phyloP scores from a whole-genome alignment of 1,140 invertebrate species.

The Diuraphis noxia region DNA sequence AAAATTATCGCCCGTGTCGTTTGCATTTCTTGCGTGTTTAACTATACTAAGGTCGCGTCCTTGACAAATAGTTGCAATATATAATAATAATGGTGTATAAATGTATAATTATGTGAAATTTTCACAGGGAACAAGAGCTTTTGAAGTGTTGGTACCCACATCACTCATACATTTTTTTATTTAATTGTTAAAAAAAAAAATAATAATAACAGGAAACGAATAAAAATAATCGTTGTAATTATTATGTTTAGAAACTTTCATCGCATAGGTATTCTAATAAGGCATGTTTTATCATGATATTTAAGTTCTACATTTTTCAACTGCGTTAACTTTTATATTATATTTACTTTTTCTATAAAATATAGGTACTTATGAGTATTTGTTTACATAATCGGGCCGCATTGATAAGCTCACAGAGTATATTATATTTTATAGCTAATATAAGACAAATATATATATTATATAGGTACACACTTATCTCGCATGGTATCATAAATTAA shows the following conservation, averaged over 20 bases:
- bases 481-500: not conserved
- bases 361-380: not conserved
- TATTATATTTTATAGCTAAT: not conserved
- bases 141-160: not conserved
- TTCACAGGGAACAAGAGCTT: not conserved
- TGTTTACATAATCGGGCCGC: not conserved
- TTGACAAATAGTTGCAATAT: constrained; percentile 15
- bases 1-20: not conserved
- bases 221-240: not conserved
- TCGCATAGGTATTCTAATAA: too few relatives aligned
- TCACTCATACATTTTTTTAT: not conserved
- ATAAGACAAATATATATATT: too few relatives aligned
- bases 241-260: not conserved
- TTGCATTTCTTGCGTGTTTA: constrained; percentile 8
- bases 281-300: too few relatives aligned
- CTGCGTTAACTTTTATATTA: not conserved
- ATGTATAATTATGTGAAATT: constrained; percentile 12
- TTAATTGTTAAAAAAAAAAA: not conserved
- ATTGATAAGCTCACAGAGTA: not conserved
- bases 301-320: not conserved
- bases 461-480: not conserved
- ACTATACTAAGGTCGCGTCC: constrained; percentile 18
- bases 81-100: not conserved
- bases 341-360: not conserved
- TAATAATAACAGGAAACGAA: not conserved